Evolutionary conservation across 2,888 invertebrate genomes (phyloP).

Genomic region (Meghimatium bilineatum): DNA sequence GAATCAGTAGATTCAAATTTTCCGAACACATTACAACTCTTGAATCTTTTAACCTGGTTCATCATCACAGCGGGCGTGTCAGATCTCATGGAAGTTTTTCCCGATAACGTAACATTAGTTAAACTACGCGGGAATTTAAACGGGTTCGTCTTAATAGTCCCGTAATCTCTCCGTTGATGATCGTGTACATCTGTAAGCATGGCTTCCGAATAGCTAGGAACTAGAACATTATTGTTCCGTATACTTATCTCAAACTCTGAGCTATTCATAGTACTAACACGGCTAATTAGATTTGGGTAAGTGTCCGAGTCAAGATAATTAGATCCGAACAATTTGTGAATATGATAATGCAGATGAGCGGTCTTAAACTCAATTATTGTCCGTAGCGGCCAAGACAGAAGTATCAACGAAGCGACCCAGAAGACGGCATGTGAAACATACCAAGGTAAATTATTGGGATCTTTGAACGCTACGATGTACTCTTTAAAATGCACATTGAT

Average conservation of each 20-base stretch:
- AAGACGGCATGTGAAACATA: conserved; percentile 84
- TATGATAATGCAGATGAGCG: conserved; percentile 88
- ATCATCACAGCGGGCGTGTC: conserved; percentile 49
- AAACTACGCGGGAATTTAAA: conserved; percentile 50
- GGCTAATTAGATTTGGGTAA: conserved; percentile 77
- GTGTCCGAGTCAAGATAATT: conserved; percentile 75
- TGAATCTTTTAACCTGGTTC: conserved; percentile 51
- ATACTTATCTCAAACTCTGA: conserved; percentile 83
- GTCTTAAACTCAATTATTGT: conserved; percentile 88
- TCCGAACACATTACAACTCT: conserved; percentile 53
- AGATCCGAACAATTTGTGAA: conserved; percentile 86
- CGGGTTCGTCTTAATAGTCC: conserved; percentile 24
- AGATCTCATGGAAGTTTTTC: conserved; percentile 31
- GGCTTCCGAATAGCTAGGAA: conserved; percentile 90
- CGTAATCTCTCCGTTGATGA: conserved; percentile 22
- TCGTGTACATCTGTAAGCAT: conserved; percentile 79
- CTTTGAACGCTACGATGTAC: conserved; percentile 78
- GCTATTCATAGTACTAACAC: conserved; percentile 84
- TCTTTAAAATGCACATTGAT: conserved; percentile 81
- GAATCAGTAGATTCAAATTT: conserved; percentile 39
- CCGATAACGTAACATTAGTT: conserved; percentile 49
- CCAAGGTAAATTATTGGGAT: conserved; percentile 78
- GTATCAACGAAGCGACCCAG: conserved; percentile 85
- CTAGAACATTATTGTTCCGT: conserved; percentile 82
- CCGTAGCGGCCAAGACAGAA: conserved; percentile 89